Conservation (phyloP, 2,888 invertebrate species). For the Eurytoma californica region DNA sequence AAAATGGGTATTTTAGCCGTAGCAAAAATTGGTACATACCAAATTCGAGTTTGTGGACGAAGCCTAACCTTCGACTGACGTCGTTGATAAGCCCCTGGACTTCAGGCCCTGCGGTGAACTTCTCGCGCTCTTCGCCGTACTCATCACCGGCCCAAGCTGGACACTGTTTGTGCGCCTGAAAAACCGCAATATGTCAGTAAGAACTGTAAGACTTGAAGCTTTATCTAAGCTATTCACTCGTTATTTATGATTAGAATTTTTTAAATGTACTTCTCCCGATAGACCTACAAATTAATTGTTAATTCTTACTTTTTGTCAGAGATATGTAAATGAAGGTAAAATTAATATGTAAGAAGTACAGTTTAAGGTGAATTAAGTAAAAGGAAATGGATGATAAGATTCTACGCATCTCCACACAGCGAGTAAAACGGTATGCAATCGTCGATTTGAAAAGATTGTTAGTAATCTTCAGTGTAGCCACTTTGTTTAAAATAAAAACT, state of each 20-base stretch:
- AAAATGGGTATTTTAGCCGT: background rate
- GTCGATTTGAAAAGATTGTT: no score
- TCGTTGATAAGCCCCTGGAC: constrained; percentile 75
- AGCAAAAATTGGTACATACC: constrained; percentile 13
- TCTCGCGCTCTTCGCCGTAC: constrained; percentile 70
- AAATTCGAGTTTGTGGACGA: constrained; percentile 61
- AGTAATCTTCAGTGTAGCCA: no score
- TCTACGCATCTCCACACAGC: no score
- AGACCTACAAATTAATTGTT: no score
- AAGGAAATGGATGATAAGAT: no score
- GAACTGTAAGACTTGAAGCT: no score
- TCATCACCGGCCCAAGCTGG: constrained; percentile 76
- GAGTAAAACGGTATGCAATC: no score
- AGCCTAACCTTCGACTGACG: constrained; percentile 81
- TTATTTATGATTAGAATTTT: background rate
- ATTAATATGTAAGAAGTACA: no score
- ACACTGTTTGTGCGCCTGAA: constrained; percentile 81
- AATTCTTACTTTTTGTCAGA: no score
- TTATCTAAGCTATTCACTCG: no score
- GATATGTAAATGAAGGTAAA: no score
- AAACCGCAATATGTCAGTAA: background rate
- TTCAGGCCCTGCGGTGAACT: constrained; percentile 73
- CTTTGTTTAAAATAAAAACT: background rate
- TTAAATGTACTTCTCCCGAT: background rate
- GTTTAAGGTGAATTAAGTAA: no score